Conservation (phyloP, 1,140 invertebrate species). For the Nixonia krombeini region DNA sequence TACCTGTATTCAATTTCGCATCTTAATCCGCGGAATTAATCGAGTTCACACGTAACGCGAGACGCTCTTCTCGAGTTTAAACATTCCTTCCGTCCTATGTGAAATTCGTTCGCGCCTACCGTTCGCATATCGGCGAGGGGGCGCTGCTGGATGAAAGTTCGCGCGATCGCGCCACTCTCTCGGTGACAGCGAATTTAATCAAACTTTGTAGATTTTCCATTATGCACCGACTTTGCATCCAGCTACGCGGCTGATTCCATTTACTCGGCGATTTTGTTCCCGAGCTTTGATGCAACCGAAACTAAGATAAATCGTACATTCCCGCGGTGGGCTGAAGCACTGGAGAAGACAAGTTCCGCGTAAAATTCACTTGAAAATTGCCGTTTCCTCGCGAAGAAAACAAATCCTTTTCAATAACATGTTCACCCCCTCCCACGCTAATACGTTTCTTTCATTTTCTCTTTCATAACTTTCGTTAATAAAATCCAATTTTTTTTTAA, state of each 20-base stretch:
- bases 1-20: slow-evolving; percentile 59
- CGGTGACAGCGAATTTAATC: slow-evolving; percentile 54
- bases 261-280: slow-evolving; percentile 42
- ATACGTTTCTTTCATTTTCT: too few species aligned
- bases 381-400: too few species aligned
- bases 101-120: slow-evolving; percentile 32
- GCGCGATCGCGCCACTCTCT: slow-evolving; percentile 31
- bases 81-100: slow-evolving; percentile 26
- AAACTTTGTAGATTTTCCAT: slow-evolving; percentile 64
- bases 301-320: slow-evolving; percentile 52
- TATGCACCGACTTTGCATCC: slow-evolving; percentile 57
- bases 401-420: too few species aligned
- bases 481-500: too few species aligned
- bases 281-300: slow-evolving; percentile 38
- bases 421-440: too few species aligned
- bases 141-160: slow-evolving; percentile 48
- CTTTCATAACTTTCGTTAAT: slow-evolving; percentile 17
- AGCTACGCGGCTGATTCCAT: slow-evolving; percentile 56
- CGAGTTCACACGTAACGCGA: slow-evolving; percentile 49
- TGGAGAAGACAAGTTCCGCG: too few species aligned
- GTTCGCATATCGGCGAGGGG: too few species aligned
- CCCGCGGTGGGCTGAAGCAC: too few species aligned
- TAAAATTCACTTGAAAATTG: too few species aligned
- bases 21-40: slow-evolving; percentile 59
- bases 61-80: slow-evolving; percentile 42